Conservation (phyloP, 2,888 invertebrate genomes). For the Agrilus mali region DNA sequence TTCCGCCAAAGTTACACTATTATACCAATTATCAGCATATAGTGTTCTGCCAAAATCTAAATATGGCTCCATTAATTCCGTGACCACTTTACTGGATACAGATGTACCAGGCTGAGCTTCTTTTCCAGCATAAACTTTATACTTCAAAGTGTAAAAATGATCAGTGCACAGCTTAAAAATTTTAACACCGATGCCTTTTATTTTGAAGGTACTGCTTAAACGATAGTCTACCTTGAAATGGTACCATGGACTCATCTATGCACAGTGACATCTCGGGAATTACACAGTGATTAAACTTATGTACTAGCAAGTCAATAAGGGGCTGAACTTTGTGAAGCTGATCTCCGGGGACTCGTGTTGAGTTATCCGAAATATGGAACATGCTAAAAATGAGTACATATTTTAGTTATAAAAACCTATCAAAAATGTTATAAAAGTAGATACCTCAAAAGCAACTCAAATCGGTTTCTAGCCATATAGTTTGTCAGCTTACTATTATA, state of each 20-base stretch:
- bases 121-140: not conserved
- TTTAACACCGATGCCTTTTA: not conserved
- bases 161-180: not conserved
- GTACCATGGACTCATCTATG: too few species aligned
- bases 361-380: too few species aligned
- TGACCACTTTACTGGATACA: not conserved
- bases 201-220: not conserved
- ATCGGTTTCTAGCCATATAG: slow-evolving; percentile 8
- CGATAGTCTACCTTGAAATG: too few species aligned
- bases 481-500: slow-evolving; percentile 6
- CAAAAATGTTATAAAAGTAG: too few species aligned
- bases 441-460: slow-evolving; percentile 8
- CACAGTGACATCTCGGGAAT: not conserved
- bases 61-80: too few species aligned
- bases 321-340: not conserved
- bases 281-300: not conserved
- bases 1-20: too few species aligned
- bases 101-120: not conserved
- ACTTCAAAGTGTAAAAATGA: not conserved
- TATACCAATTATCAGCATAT: too few species aligned
- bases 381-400: too few species aligned
- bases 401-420: too few species aligned
- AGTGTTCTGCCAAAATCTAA: too few species aligned
- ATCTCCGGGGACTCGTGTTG: too few species aligned
- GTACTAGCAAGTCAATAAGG: not conserved